A percentile compares a stretch with the other conserved stretches of the same genome.
Conservation (phyloP, 2,888 invertebrate species). For the Clunio marinus region DNA sequence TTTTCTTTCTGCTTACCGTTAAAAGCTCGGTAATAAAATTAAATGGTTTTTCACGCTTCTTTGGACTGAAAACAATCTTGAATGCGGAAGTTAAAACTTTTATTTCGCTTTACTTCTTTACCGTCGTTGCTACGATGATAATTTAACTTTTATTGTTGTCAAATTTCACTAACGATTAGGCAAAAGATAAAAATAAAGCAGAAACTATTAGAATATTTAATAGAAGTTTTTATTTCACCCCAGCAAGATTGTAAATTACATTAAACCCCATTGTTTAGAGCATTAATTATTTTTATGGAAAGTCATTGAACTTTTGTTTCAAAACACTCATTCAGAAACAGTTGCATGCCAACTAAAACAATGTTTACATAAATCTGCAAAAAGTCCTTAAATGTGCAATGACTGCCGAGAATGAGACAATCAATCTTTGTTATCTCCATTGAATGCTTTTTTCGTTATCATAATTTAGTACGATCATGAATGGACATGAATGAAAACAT, state of each 20-base stretch:
- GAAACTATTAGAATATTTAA: neutral
- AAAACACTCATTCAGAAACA: too few relatives aligned
- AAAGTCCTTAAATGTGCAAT: neutral
- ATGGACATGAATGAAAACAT: neutral
- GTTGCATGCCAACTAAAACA: neutral
- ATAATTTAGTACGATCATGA: too few relatives aligned
- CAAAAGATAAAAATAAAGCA: neutral
- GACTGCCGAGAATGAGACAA: neutral
- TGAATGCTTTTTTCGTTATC: neutral
- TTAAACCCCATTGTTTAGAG: too few relatives aligned
- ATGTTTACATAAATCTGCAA: neutral
- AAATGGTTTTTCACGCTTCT: slow-evolving; percentile 29
- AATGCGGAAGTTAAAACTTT: neutral
- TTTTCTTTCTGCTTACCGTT: slow-evolving; percentile 8
- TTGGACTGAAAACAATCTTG: neutral
- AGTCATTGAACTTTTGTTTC: too few relatives aligned
- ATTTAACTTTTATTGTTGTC: slow-evolving; percentile 4
- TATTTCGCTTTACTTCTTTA: neutral
- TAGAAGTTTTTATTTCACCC: neutral
- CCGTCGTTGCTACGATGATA: neutral
- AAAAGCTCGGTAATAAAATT: slow-evolving; percentile 38
- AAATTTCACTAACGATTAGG: slow-evolving; percentile 19
- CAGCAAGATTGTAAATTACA: too few relatives aligned
- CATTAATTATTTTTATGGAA: too few relatives aligned
- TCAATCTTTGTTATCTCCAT: slow-evolving; percentile 12